These are phyloP conservation scores for Euura lappo DNA, from an alignment of 1,140 invertebrate genomes.

Conservation along the genomic window DNA sequence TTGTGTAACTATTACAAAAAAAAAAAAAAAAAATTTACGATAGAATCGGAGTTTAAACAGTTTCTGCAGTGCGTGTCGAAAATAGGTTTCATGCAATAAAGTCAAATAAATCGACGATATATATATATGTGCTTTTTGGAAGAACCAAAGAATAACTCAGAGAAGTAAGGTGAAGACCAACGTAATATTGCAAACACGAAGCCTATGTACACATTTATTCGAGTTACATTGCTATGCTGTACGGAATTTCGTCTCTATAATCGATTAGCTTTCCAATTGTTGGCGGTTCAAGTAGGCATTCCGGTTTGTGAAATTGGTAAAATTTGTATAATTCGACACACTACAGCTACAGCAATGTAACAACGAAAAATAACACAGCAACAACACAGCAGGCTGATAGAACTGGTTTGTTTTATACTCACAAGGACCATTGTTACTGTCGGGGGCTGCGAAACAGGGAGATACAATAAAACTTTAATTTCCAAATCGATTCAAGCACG, in stretches of 20 bases:
- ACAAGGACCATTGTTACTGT: constrained; percentile 85
- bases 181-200: not conserved
- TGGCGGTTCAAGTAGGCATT: no score
- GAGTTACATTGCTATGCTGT: not conserved
- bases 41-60: not conserved
- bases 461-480: constrained; percentile 60
- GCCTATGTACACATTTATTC: constrained; percentile 2
- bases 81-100: not conserved
- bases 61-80: not conserved
- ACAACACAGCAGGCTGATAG: constrained; percentile 57
- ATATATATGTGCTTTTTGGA: no score
- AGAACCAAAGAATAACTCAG: no score
- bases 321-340: no score
- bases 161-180: not conserved
- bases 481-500: constrained; percentile 50
- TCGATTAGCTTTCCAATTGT: no score
- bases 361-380: constrained; percentile 44
- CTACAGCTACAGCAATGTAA: constrained; percentile 34
- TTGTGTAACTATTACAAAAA: no score
- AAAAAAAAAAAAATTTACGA: no score
- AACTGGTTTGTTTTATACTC: constrained; percentile 69
- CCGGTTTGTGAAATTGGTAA: no score
- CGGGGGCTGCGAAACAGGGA: constrained; percentile 72
- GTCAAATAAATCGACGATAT: not conserved
- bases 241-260: no score